Base-by-base conservation (phyloP, 2,888 invertebrate species). In the Mesorhabditis belari region DNA sequence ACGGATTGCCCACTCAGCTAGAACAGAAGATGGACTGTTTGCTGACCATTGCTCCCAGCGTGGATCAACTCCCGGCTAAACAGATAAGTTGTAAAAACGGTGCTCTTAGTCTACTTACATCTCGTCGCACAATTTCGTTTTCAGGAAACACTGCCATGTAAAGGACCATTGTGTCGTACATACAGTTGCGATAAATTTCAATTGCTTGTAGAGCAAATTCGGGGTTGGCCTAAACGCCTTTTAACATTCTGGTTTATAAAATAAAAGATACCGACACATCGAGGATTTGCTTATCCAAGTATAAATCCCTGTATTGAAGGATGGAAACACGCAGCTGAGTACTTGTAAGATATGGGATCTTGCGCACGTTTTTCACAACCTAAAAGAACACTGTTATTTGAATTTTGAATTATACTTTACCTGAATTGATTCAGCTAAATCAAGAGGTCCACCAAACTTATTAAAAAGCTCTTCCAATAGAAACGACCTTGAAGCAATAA, bases 71-170 rank as follows among this genome's bases (percentile, higher is more conserved):
- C 67, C 61, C 6, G 68, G 64, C 73, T 73, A 59, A 49, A 69
- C 60, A 49, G 51, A 51, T 51, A 51, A 27, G 17, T 25, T 54
- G n/a, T n/a, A n/a, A n/a, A n/a, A n/a, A n/a, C n/a, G n/a, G n/a
- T n/a, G n/a, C n/a, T n/a, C n/a, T 49, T 51, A 27, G 12, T 59
- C 27, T 51, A 64, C 71, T 62, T 49, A 77, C 77, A 60, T 73
- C 74, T 65, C 70, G 70, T 52, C 65, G 62, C 19, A 71, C 60
- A 21, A 67, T 50, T 58, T 79, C 79, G 27, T 73, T 70, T 23
- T 78, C 77, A 4, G 79, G 79, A 54, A 79, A 79, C 12, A 79
- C 79, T 12, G 79, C 79, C n/a, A 77, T 64, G 61, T 77, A 79
- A 6, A 79, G 66, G 6, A 79, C 77, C 54, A 79, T 73, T 12